Conservation (phyloP, 1,140 invertebrate genomes). For the Neodiprion fabricii region DNA sequence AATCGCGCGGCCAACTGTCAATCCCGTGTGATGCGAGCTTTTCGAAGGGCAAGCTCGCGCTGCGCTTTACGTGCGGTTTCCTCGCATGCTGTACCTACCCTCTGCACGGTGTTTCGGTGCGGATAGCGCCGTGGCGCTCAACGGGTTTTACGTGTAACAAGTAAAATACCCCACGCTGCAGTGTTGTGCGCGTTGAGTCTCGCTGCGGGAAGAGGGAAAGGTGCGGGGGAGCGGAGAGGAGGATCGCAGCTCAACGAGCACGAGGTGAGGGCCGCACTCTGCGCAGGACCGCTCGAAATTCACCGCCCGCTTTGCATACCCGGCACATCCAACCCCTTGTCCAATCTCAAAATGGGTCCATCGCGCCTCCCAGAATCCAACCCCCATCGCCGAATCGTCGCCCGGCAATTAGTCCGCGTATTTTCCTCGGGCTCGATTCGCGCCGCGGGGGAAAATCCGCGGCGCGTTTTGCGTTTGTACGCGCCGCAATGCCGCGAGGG, state of each 20-base stretch:
- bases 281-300: conserved; percentile 56
- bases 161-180: no score
- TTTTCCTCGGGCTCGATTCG: background rate
- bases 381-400: background rate
- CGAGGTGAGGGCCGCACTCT: conserved; percentile 49
- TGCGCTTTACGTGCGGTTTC: no score
- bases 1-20: no score
- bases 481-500: no score
- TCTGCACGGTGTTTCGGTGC: no score
- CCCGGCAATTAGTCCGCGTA: background rate
- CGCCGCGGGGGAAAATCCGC: background rate
- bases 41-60: no score
- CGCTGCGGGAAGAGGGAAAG: no score
- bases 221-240: conserved; percentile 11
- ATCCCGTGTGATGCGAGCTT: no score
- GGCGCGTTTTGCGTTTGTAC: background rate
- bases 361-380: background rate
- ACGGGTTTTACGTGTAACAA: no score
- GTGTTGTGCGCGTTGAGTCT: no score
- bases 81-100: no score
- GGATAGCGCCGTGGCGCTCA: no score
- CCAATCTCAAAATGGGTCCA: conserved; percentile 8
- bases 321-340: conserved; percentile 31
- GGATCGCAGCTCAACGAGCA: conserved; percentile 26
- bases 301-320: conserved; percentile 57